Conservation (phyloP, 2,888 invertebrate species). For the Cataglyphis livida region DNA sequence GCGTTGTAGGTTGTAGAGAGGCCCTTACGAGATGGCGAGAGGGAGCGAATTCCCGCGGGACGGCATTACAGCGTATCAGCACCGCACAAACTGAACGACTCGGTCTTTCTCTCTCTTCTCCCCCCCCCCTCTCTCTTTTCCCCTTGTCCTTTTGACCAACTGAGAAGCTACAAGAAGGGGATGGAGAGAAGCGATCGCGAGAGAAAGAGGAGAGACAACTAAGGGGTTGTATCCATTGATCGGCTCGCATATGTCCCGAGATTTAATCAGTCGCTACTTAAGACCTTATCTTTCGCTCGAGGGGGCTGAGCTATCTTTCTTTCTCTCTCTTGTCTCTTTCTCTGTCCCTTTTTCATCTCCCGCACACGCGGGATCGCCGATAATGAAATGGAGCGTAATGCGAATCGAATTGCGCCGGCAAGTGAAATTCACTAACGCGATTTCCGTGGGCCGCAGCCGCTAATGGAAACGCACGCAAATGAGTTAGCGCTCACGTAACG, state of each 20-base stretch:
- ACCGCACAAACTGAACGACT: slow-evolving; percentile 82
- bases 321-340: too few species aligned
- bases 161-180: slow-evolving; percentile 48
- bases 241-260: slow-evolving; percentile 84
- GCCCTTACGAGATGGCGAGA: slow-evolving; percentile 53
- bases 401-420: slow-evolving; percentile 78
- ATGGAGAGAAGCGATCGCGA: slow-evolving; percentile 17
- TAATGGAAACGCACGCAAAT: slow-evolving; percentile 81
- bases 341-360: too few species aligned
- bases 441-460: slow-evolving; percentile 69
- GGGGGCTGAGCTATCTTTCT: background rate
- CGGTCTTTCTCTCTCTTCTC: slow-evolving; percentile 18
- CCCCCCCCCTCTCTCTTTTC: background rate
- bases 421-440: slow-evolving; percentile 80
- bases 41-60: slow-evolving; percentile 79
- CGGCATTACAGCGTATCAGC: slow-evolving; percentile 84
- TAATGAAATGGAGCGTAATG: slow-evolving; percentile 83
- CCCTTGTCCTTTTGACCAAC: slow-evolving; percentile 46
- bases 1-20: slow-evolving; percentile 58
- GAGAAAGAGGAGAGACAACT: slow-evolving; percentile 47
- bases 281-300: slow-evolving; percentile 80
- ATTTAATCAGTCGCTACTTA: slow-evolving; percentile 85
- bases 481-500: slow-evolving; percentile 63
- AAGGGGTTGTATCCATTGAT: slow-evolving; percentile 78
- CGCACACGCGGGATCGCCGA: slow-evolving; percentile 61